phyloP scores from a whole-genome alignment of 64 coral and sea anemone species.

The Stichodactyla mertensii region DNA sequence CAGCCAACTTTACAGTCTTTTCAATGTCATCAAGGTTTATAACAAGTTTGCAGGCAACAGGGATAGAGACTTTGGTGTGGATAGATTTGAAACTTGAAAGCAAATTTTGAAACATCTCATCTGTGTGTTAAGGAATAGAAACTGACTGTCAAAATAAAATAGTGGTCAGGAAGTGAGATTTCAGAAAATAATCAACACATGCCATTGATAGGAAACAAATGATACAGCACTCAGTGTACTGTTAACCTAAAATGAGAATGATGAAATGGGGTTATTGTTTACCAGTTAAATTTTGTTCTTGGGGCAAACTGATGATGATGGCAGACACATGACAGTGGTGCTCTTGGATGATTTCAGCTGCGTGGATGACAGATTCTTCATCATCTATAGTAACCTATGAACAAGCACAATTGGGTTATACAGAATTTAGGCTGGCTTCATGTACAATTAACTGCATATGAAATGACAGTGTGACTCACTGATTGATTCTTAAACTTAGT shows the following conservation, averaged over 20 bases:
- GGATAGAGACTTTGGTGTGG: neutral
- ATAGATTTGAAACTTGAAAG: neutral
- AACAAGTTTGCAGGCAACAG: neutral
- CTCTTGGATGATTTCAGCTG: neutral
- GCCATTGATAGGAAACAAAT: no score
- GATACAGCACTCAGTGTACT: no score
- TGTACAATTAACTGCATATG: no score
- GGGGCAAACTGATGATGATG: neutral
- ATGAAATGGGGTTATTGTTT: neutral
- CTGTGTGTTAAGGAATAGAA: neutral
- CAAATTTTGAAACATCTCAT: neutral
- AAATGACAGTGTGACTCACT: no score
- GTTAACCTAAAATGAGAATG: no score
- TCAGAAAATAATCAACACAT: no score
- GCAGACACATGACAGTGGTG: neutral
- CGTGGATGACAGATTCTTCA: neutral
- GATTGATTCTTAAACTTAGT: no score
- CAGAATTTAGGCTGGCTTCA: no score
- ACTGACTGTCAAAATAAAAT: no score
- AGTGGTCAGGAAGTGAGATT: no score
- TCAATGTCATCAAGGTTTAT: neutral
- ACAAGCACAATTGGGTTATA: neutral
- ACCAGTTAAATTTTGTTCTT: neutral
- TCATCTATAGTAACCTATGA: neutral
- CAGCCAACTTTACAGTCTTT: neutral